Evolutionary conservation across 2,888 invertebrate species (phyloP), one percentile per base, ranked within the genome.

Genomic region (Aporophyla nigra): DNA sequence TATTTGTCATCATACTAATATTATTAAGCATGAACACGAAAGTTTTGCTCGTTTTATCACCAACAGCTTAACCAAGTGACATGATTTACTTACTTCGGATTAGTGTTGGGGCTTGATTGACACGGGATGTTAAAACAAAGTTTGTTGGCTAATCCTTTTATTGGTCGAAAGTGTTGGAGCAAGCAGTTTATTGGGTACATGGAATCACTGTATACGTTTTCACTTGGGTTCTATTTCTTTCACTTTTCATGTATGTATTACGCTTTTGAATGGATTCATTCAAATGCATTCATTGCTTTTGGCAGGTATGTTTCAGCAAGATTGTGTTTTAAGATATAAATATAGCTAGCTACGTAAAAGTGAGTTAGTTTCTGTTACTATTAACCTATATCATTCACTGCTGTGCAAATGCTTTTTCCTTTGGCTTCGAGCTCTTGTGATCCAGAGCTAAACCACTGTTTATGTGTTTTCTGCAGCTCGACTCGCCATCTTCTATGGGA

Each of bases 71-170:
- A 58, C 61, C 49, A 61, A 59, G 51, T 59, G 69, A 80, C 82
- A 84, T 70, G 76, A 76, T 82, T 84, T 75, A 84, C 76, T 82
- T 72, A 84, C n/a, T 33, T 9, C 0, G 81, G 76, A 80, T 82
- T 76, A 84, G 66, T 74, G 71, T 80, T n/a, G 59, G 51, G n/a
- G n/a, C 33, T 43, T 75, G 84, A 80, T 71, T 84, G 84, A 80
- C 71, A 71, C 53, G 56, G 84, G 75, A 66, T 75, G 61, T 62
- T 80, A 49, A 83, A 68, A 84, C 68, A 68, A 74, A 82, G 71
- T 82, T 83, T 71, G 82, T 68, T 79, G 14, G 33, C 40, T 74
- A 84, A 80, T 74, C 80, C 80, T 84, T 79, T 82, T 82, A 84
- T 65, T 61, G n/a, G 51, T n/a, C 7, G 21, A 62, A 43, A 68